Evolutionary conservation across 2,113 vertebrate genomes (phyloP).

Genomic region (Calonectris borealis): DNA sequence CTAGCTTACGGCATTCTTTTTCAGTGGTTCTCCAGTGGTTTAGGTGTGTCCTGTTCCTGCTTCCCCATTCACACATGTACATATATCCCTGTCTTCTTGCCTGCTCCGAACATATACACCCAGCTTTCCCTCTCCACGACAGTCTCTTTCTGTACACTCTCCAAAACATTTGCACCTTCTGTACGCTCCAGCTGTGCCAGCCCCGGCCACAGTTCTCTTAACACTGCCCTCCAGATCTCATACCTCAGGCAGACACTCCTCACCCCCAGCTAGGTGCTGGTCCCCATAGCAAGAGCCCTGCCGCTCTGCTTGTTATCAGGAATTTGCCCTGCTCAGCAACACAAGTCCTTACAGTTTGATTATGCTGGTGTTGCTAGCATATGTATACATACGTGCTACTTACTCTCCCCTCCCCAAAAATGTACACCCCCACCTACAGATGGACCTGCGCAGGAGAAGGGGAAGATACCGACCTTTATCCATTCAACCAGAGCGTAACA

Average conservation of each 20-base stretch:
- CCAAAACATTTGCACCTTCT: not conserved
- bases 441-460: not conserved
- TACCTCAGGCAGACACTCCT: not conserved
- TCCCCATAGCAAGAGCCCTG: not conserved
- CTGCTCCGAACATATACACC: not conserved
- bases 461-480: not conserved
- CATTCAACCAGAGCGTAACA: not conserved
- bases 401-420: not conserved
- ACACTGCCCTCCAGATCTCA: not conserved
- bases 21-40: not conserved
- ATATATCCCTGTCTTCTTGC: not conserved
- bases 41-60: not conserved
- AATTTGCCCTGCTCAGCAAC: not conserved
- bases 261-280: accelerated
- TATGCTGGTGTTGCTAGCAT: not conserved
- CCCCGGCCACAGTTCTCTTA: not conserved
- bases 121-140: not conserved
- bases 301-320: not conserved
- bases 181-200: not conserved
- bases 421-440: not conserved
- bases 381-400: accelerated
- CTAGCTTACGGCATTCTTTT: not conserved
- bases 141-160: not conserved
- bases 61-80: not conserved
- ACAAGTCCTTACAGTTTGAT: not conserved